Evolutionary conservation across 1,140 invertebrate species (phyloP).

Genomic region (Ooceraea biroi): DNA sequence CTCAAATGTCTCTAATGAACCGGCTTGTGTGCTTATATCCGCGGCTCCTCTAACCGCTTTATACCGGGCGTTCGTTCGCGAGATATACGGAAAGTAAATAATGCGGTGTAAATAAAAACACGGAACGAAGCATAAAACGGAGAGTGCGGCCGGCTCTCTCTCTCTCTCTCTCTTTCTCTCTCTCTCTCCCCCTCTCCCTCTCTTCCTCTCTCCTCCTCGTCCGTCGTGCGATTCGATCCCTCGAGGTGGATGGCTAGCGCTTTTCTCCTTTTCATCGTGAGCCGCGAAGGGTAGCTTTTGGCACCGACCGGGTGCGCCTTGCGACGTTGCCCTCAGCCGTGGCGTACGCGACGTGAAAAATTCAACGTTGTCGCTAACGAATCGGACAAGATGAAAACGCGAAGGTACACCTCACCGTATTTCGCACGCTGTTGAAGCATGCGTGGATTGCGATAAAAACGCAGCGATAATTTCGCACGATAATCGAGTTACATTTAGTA

Average conservation of each 20-base stretch:
- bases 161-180: neutral
- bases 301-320: slow-evolving; percentile 46
- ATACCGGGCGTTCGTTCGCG: slow-evolving; percentile 72
- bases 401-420: neutral
- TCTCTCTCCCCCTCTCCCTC: no score
- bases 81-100: slow-evolving; percentile 80
- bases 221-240: slow-evolving; percentile 53
- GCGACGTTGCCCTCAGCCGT: slow-evolving; percentile 34
- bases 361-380: slow-evolving; percentile 32
- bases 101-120: slow-evolving; percentile 81
- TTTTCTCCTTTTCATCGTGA: slow-evolving; percentile 30
- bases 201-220: neutral
- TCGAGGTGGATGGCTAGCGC: slow-evolving; percentile 43
- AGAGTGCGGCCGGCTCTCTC: slow-evolving; percentile 28
- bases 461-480: neutral
- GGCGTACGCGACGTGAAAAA: neutral
- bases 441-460: slow-evolving; percentile 5
- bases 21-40: slow-evolving; percentile 84
- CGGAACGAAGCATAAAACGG: slow-evolving; percentile 62
- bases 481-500: neutral
- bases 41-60: slow-evolving; percentile 79
- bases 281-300: slow-evolving; percentile 42
- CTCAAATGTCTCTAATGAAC: slow-evolving; percentile 86
- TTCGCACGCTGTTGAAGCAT: neutral
- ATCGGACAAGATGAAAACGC: slow-evolving; percentile 41